Evolutionary conservation across 2,113 vertebrate genomes (phyloP).

Genomic region (Peromyscus californicus): DNA sequence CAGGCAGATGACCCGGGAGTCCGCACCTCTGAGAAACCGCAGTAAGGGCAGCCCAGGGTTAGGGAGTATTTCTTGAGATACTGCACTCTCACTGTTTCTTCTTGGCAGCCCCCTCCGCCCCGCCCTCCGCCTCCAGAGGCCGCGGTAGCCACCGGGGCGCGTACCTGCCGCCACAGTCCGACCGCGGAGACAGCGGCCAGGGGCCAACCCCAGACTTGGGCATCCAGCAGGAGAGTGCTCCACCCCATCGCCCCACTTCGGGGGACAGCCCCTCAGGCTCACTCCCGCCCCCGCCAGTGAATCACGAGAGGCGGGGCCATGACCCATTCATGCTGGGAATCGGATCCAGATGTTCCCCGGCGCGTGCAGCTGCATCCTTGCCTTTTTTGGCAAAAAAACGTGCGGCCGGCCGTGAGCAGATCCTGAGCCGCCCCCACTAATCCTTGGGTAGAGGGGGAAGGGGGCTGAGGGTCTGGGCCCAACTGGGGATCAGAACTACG

Average conservation of each 20-base stretch:
- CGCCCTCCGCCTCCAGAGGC: neutral
- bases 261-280: slow-evolving; percentile 76
- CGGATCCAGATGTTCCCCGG: slow-evolving; percentile 96
- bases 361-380: slow-evolving; percentile 94
- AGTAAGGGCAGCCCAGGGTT: neutral
- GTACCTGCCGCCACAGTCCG: neutral
- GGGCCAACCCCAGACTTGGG: neutral
- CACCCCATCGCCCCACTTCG: slow-evolving; percentile 78
- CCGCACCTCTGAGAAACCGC: neutral
- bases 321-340: slow-evolving; percentile 95
- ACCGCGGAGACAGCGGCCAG: neutral
- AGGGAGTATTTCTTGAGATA: neutral
- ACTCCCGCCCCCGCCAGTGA: slow-evolving; percentile 84
- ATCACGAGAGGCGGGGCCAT: slow-evolving; percentile 84
- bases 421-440: slow-evolving; percentile 64
- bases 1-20: neutral
- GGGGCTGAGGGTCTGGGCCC: slow-evolving; percentile 62
- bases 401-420: slow-evolving; percentile 85
- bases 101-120: neutral
- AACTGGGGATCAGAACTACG: neutral
- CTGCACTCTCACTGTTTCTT: neutral
- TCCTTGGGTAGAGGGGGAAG: slow-evolving; percentile 43
- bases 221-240: neutral
- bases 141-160: neutral
- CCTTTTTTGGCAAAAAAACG: slow-evolving; percentile 99